Evolutionary conservation across 2,113 vertebrate genomes (phyloP).

Genomic region (Turnix velox): DNA sequence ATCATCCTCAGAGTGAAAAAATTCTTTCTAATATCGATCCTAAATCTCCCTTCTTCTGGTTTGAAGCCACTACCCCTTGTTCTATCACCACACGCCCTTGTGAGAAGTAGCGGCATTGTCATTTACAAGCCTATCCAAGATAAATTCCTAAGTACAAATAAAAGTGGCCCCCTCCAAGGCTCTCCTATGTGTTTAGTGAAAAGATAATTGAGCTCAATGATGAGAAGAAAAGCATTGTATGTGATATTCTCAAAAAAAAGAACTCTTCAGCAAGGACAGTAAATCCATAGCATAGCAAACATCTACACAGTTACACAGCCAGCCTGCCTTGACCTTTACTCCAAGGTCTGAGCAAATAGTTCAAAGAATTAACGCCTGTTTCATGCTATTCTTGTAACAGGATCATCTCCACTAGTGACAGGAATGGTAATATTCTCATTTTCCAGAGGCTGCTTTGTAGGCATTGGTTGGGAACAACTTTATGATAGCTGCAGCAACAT

Average conservation of each 20-base stretch:
- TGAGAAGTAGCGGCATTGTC: not conserved
- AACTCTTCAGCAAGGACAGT: not conserved
- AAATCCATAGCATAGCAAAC: not conserved
- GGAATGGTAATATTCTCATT: conserved; percentile 27
- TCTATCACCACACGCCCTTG: too few relatives aligned
- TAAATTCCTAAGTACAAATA: not conserved
- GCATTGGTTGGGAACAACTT: not conserved
- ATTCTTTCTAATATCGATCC: too few relatives aligned
- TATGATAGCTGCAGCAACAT: not conserved
- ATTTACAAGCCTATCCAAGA: not conserved
- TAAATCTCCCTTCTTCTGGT: too few relatives aligned
- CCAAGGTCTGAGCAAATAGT: not conserved
- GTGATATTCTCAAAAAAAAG: not conserved
- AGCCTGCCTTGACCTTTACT: not conserved
- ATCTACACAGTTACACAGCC: not conserved
- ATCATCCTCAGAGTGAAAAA: too few relatives aligned
- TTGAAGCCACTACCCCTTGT: too few relatives aligned
- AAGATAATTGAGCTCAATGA: not conserved
- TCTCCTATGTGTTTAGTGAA: not conserved
- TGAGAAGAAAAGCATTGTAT: not conserved
- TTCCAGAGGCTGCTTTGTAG: conserved; percentile 11
- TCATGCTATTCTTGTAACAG: conserved; percentile 10
- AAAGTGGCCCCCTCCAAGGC: not conserved
- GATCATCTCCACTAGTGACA: not conserved
- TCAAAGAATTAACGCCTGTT: conserved; percentile 14